Evolutionary conservation across 2,113 vertebrate species (phyloP).

Genomic region (Arenaria interpres): DNA sequence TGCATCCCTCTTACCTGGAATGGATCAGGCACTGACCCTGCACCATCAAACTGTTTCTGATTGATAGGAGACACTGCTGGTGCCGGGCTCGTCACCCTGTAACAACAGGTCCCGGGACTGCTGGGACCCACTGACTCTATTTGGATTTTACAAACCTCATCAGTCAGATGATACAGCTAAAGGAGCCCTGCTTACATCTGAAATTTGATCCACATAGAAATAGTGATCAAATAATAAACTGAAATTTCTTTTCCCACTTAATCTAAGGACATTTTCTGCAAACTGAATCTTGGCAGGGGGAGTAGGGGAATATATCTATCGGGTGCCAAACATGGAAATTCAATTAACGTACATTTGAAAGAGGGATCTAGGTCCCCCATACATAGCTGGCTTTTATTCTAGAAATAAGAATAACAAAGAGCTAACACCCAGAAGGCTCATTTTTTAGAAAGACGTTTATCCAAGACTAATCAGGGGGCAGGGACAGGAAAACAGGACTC

Average conservation of each 20-base stretch:
- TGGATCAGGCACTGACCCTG: not conserved
- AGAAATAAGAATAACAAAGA: slow-evolving; percentile 30
- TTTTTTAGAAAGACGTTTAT: not conserved
- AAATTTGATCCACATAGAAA: not conserved
- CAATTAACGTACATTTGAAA: slow-evolving; percentile 25
- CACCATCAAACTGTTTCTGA: slow-evolving; percentile 17
- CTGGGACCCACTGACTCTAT: not conserved
- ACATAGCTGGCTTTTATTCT: not conserved
- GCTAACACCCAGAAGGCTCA: not conserved
- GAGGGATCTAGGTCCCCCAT: not conserved
- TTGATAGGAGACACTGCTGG: not conserved
- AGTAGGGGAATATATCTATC: not conserved
- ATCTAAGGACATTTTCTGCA: not conserved
- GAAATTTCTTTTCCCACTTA: not conserved
- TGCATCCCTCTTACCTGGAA: not conserved
- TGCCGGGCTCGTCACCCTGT: slow-evolving; percentile 21
- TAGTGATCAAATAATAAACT: not conserved
- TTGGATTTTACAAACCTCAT: slow-evolving; percentile 18
- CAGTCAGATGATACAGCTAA: slow-evolving; percentile 36
- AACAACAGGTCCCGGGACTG: not conserved
- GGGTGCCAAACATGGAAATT: slow-evolving; percentile 46
- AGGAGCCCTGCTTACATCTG: not conserved
- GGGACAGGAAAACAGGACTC: not conserved
- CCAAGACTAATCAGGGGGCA: not conserved
- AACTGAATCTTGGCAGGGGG: not conserved